Evolutionary conservation across 2,113 vertebrate species (phyloP), one percentile per base, ranked within the genome.

Genomic region (Elanoides forficatus): DNA sequence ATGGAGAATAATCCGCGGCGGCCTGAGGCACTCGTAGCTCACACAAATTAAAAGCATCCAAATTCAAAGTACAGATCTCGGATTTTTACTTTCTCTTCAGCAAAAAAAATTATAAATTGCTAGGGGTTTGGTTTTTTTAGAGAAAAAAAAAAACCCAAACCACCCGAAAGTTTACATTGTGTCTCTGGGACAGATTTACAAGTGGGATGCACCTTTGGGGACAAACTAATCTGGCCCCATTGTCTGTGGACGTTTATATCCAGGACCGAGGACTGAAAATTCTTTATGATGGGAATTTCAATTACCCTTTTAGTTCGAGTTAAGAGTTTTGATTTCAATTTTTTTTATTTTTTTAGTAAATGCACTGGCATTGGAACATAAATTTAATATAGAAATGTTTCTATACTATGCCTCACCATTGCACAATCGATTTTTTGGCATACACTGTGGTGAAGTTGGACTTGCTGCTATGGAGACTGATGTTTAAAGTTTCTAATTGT

Each of bases 401-500:
- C 98, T 98, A 93, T 98, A 98, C 96, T 98, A 97, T 98, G 98
- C 98, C 98, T 98, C 98, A 98, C 98, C 98, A 98, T 98, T 98
- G 98, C 98, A 97, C 98, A 98, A 97, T 97, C 97, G 58, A 97
- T 93, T 98, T 98, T 98, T 98, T 96, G 91, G 86, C 98, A 98
- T 98, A 98, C 98, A 98, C 95, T 98, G 98, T 98, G 97, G 97
- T 97, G 97, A 98, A 98, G 97, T 98, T 98, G 98, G 98, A 98
- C 97, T 98, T 98, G 97, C 98, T 98, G 98, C 98, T 98, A 95
- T 98, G 98, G 97, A 98, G 97, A 98, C 98, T 98, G 95, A 98
- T 98, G 98, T 98, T 98, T 98, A 98, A 98, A 98, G 97, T 98
- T 98, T 98, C 98, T 98, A 98, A 98, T 97, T 98, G 98, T 98